phyloP scores from a whole-genome alignment of 1,140 invertebrate genomes.

The Drosophila equinoxialis region DNA sequence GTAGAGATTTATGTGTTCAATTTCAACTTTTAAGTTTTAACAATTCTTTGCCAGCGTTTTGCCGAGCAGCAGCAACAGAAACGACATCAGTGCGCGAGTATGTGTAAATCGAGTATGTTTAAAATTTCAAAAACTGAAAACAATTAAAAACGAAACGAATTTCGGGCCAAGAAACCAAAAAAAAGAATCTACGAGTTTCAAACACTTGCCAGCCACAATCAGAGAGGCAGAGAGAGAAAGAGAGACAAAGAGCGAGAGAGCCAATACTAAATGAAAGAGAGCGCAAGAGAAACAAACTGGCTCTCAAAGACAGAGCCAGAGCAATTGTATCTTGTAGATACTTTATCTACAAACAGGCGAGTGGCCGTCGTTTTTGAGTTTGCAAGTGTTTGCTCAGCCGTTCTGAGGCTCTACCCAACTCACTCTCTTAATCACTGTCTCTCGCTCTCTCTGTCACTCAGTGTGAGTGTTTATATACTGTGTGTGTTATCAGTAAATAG shows the following conservation, averaged over 20 bases:
- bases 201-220: constrained; percentile 44
- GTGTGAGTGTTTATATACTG: constrained; percentile 27
- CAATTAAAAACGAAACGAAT: constrained; percentile 78
- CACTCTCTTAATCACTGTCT: neutral
- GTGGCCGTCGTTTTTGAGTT: constrained; percentile 50
- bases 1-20: constrained; percentile 12
- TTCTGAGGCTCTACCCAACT: constrained; percentile 25
- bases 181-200: constrained; percentile 68
- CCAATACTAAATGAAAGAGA: neutral
- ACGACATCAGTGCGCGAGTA: constrained; percentile 63
- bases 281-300: constrained; percentile 2
- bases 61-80: constrained; percentile 10
- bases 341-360: constrained; percentile 66
- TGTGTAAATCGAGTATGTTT: constrained; percentile 74
- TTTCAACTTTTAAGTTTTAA: constrained; percentile 38
- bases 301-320: constrained; percentile 6
- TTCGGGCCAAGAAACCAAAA: constrained; percentile 35
- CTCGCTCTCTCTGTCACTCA: neutral
- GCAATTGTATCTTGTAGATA: constrained; percentile 59
- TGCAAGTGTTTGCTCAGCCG: constrained; percentile 77
- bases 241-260: neutral
- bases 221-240: constrained; percentile 5
- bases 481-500: constrained; percentile 77
- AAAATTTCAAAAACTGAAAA: constrained; percentile 77
- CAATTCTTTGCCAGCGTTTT: constrained; percentile 37